Evolutionary conservation across 2,797 vertebrate species (phyloP), one percentile per base, ranked within the genome.

Genomic region (Choloepus didactylus): DNA sequence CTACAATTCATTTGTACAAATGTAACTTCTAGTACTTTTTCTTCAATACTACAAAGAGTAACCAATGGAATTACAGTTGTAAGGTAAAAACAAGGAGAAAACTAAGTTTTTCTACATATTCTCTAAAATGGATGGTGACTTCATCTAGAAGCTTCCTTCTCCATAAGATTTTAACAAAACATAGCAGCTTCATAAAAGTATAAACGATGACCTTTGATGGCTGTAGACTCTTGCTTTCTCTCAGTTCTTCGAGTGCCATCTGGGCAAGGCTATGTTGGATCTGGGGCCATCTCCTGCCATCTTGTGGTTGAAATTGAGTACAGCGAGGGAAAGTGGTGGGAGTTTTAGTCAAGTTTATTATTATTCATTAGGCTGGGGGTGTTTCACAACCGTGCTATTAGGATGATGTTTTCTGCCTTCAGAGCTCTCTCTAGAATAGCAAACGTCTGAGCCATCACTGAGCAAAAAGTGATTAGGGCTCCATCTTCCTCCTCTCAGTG

Each of bases 261-360:
- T 9, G 21, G 79, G 11, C 79, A 9, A 49, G 87, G 23, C 72
- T 10, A 27, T 27, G 70, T 41, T 31, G 35, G 31, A 9, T 95
- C 93, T 85, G 54, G 95, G 6, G 38, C 95, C 6, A 0, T 86
- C 8, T 82, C 38, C 96, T 96, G 97, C 97, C 97, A 87, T 56
- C 97, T 97, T 79, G 97, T 97, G 97, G 97, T 44, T 72, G 77
- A 89, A 95, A 51, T 44, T 0, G 0, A 62, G 62, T 84, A 89
- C 2, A 66, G 41, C 11, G 35, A 8, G 27, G 44, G 89, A 54
- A 84, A 49, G 41, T 29, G n/a, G 79, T 73, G 51, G 56, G 41
- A 64, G 38, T 49, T 64, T 9, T 35, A 9, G 75, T 25, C 59
- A 11, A 76, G 54, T 11, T 38, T 21, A 41, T 70, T 66, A 3